Percentiles rank a stretch among this genome's conserved stretches.
Evolutionary conservation across 1,140 invertebrate species (phyloP).

Genomic region (Tetragonula clypearis): DNA sequence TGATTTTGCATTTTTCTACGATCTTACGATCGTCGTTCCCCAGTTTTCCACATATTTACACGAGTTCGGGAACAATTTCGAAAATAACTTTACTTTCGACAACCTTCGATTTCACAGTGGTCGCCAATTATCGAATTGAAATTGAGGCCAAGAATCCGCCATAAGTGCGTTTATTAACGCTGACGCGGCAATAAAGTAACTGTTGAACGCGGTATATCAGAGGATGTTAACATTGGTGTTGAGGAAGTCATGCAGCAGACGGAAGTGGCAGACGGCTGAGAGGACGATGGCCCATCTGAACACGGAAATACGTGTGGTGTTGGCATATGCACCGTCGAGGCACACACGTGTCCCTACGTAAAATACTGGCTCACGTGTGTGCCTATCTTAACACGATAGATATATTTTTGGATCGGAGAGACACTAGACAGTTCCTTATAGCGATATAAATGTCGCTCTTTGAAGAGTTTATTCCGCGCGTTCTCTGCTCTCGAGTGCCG

Average conservation of each 20-base stretch:
- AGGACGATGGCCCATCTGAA: slow-evolving; percentile 27
- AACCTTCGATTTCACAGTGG: background rate
- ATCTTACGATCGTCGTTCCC: no score
- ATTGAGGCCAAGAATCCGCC: background rate
- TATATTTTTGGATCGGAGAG: slow-evolving; percentile 10
- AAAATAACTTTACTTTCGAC: background rate
- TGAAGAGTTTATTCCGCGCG: background rate
- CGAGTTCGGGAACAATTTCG: background rate
- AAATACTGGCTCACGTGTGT: background rate
- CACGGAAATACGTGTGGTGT: slow-evolving; percentile 24
- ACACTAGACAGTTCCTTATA: background rate
- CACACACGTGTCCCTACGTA: slow-evolving; percentile 6
- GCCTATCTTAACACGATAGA: background rate
- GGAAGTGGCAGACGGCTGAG: slow-evolving; percentile 23
- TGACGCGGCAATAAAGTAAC: background rate
- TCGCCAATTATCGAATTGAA: background rate
- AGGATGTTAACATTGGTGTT: slow-evolving; percentile 9
- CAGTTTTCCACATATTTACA: background rate
- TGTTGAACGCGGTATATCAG: background rate
- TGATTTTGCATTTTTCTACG: background rate
- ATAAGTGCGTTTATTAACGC: background rate
- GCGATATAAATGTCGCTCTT: background rate
- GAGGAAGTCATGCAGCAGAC: background rate
- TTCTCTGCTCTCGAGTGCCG: background rate
- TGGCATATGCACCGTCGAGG: slow-evolving; percentile 16